A percentile compares a stretch with the other conserved stretches of the same genome.
Evolutionary conservation across 2,888 invertebrate genomes (phyloP).

Genomic region (Phaonia tiefii): DNA sequence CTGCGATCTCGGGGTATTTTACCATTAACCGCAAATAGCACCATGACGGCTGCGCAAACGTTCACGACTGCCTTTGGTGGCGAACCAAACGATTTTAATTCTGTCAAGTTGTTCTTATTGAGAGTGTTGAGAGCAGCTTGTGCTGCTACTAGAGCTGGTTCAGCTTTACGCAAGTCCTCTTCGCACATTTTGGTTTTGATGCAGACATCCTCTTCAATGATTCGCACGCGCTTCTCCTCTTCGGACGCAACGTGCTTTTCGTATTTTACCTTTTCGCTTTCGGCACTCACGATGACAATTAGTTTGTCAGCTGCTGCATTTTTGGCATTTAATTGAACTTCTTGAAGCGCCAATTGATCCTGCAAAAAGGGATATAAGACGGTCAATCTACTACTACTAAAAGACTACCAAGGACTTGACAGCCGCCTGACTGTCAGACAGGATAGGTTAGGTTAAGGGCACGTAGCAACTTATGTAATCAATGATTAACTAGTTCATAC

Average conservation of each 20-base stretch:
- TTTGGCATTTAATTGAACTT: constrained; percentile 91
- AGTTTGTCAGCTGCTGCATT: constrained; percentile 95
- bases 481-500: too few species aligned
- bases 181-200: constrained; percentile 93
- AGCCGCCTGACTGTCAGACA: too few species aligned
- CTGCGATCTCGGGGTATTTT: constrained; percentile 94
- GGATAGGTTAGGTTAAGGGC: too few species aligned
- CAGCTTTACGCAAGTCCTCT: constrained; percentile 94
- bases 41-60: constrained; percentile 93
- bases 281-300: constrained; percentile 92
- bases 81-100: constrained; percentile 95
- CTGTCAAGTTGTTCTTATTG: constrained; percentile 97
- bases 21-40: constrained; percentile 90
- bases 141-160: constrained; percentile 94
- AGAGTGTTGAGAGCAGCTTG: constrained; percentile 89
- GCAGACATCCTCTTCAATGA: constrained; percentile 93
- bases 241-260: constrained; percentile 91
- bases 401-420: too few species aligned
- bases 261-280: constrained; percentile 94
- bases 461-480: too few species aligned
- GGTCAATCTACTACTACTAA: too few species aligned
- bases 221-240: constrained; percentile 94
- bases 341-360: constrained; percentile 85
- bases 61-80: constrained; percentile 95
- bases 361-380: constrained; percentile 61